These are phyloP conservation scores for Lypha dubia DNA, from an alignment of 2,888 invertebrate genomes.

Conservation along the genomic window DNA sequence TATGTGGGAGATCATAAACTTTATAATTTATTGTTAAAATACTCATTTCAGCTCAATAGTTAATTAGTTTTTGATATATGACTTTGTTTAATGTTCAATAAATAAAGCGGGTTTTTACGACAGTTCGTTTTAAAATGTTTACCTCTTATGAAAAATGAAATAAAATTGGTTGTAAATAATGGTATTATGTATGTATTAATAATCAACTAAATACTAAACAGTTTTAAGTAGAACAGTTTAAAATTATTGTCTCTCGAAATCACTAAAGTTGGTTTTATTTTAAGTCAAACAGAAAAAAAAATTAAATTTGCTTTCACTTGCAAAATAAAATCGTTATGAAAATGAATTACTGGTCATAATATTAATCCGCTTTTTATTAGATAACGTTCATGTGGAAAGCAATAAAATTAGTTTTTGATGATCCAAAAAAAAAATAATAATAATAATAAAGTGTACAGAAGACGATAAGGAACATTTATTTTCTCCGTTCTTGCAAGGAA, in stretches of 20 bases:
- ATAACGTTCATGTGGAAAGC: too few relatives aligned
- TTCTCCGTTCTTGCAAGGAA: too few relatives aligned
- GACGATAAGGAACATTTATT: too few relatives aligned
- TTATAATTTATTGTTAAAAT: slow-evolving; percentile 69
- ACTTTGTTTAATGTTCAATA: slow-evolving; percentile 62
- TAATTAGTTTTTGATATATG: slow-evolving; percentile 71
- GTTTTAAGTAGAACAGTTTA: slow-evolving; percentile 34
- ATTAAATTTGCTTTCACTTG: too few relatives aligned
- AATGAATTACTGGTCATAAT: too few relatives aligned
- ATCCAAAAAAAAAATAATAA: too few relatives aligned
- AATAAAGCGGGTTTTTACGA: slow-evolving; percentile 56
- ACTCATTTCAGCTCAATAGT: slow-evolving; percentile 65
- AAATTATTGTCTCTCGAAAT: background rate
- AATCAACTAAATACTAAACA: slow-evolving; percentile 14
- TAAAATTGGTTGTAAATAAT: slow-evolving; percentile 44
- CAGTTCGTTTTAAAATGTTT: slow-evolving; percentile 8
- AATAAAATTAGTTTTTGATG: too few relatives aligned
- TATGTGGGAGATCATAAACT: slow-evolving; percentile 71
- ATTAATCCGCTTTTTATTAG: too few relatives aligned
- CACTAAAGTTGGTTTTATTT: background rate
- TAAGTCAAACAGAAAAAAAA: too few relatives aligned
- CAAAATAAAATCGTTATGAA: too few relatives aligned
- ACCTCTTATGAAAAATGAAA: slow-evolving; percentile 20
- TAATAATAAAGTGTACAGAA: too few relatives aligned
- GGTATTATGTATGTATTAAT: slow-evolving; percentile 48